Conservation (phyloP, 1,140 invertebrate genomes). For the Colletes latitarsis region DNA sequence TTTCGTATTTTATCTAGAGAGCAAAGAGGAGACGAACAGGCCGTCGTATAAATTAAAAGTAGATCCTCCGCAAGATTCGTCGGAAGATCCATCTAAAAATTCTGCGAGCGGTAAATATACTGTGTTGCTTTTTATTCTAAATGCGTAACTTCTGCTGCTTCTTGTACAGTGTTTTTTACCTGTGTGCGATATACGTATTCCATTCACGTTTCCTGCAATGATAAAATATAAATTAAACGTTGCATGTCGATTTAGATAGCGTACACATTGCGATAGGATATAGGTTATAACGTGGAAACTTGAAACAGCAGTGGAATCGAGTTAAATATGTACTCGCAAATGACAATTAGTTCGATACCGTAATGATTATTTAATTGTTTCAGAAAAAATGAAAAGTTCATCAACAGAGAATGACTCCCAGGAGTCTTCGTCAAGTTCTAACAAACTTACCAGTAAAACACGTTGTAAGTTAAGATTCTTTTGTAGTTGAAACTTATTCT, state of each 20-base stretch:
- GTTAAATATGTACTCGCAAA: neutral
- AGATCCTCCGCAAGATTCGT: slow-evolving; percentile 72
- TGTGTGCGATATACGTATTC: too few relatives aligned
- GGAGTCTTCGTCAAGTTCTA: slow-evolving; percentile 51
- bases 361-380: slow-evolving; percentile 24
- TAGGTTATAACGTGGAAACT: slow-evolving; percentile 1
- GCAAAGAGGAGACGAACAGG: slow-evolving; percentile 64
- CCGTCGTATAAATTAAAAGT: slow-evolving; percentile 72
- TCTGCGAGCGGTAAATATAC: slow-evolving; percentile 68
- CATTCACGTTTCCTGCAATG: too few relatives aligned
- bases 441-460: slow-evolving; percentile 56
- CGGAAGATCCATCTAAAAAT: slow-evolving; percentile 61
- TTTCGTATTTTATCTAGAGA: slow-evolving; percentile 66
- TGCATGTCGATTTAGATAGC: neutral
- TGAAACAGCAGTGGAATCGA: neutral
- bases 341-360: neutral
- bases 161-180: neutral
- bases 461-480: slow-evolving; percentile 52
- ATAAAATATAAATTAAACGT: neutral
- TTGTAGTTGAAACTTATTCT: neutral
- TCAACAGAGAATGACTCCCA: slow-evolving; percentile 63
- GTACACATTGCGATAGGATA: neutral
- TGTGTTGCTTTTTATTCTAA: slow-evolving; percentile 41
- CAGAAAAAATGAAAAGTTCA: slow-evolving; percentile 61
- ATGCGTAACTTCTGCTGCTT: neutral